Percentiles rank a stretch among this genome's conserved stretches.
Evolutionary conservation across 2,888 invertebrate species (phyloP).

Genomic region (Xestobium rufovillosum): DNA sequence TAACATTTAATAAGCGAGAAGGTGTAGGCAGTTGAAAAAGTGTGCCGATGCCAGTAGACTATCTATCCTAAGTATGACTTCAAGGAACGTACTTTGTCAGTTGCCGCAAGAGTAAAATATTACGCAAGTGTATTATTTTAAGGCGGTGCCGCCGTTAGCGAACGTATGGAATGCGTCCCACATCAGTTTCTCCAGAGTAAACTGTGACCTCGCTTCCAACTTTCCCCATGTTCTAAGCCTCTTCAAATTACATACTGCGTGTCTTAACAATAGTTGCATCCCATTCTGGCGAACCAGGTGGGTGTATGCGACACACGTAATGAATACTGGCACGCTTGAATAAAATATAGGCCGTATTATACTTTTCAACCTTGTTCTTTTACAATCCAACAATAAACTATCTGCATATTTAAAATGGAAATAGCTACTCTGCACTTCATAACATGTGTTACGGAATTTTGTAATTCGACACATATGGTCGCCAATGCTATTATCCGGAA

Average conservation of each 20-base stretch:
- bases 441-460: no score
- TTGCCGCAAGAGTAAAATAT: no score
- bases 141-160: conserved; percentile 5
- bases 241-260: conserved; percentile 26
- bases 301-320: conserved; percentile 23
- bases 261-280: conserved; percentile 23
- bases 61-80: no score
- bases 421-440: no score
- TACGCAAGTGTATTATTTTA: neutral
- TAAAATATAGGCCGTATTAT: conserved; percentile 1
- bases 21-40: no score
- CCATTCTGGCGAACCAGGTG: conserved; percentile 20
- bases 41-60: no score
- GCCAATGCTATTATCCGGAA: no score
- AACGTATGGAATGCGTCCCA: conserved; percentile 20
- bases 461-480: no score
- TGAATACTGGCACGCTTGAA: conserved; percentile 1
- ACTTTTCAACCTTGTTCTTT: neutral
- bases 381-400: no score
- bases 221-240: conserved; percentile 25
- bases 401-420: no score
- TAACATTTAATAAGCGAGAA: no score
- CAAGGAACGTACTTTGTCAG: no score
- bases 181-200: conserved; percentile 18
- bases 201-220: conserved; percentile 24